Percentiles rank a stretch among this genome's conserved stretches.
These are phyloP conservation scores for Leucozona laternaria DNA, from an alignment of 2,888 invertebrate genomes.

Conservation along the genomic window DNA sequence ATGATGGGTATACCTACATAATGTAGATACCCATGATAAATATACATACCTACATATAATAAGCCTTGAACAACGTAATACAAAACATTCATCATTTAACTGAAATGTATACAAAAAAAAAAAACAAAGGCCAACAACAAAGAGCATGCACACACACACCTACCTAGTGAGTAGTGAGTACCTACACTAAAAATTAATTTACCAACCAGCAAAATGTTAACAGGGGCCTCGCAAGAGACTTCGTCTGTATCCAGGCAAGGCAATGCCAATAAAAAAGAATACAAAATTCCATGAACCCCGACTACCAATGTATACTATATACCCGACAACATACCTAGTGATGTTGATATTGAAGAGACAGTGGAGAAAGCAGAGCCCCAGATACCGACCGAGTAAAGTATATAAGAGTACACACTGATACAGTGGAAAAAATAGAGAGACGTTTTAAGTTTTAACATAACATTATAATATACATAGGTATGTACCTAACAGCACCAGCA, in stretches of 20 bases:
- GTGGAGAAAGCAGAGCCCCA: slow-evolving; percentile 49
- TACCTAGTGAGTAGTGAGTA: slow-evolving; percentile 15
- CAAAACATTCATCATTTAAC: slow-evolving; percentile 45
- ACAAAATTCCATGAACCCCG: slow-evolving; percentile 74
- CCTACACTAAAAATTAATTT: slow-evolving; percentile 66
- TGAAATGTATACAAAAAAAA: slow-evolving; percentile 13
- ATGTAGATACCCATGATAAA: no score
- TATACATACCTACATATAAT: background rate
- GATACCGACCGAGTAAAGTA: slow-evolving; percentile 27
- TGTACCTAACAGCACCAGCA: slow-evolving; percentile 45
- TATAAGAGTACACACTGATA: background rate
- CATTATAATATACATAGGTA: no score
- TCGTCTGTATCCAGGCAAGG: slow-evolving; percentile 67
- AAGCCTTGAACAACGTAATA: slow-evolving; percentile 32
- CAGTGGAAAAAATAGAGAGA: background rate
- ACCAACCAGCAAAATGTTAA: slow-evolving; percentile 74
- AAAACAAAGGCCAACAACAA: slow-evolving; percentile 65
- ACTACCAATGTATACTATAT: no score
- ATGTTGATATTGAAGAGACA: slow-evolving; percentile 30
- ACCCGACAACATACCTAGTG: slow-evolving; percentile 24
- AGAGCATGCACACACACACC: background rate
- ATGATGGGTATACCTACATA: no score
- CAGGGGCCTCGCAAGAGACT: slow-evolving; percentile 77
- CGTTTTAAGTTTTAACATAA: no score
- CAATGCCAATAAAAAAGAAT: slow-evolving; percentile 57